phyloP scores from a whole-genome alignment of 2,888 invertebrate genomes.

The Brenthis daphne region DNA sequence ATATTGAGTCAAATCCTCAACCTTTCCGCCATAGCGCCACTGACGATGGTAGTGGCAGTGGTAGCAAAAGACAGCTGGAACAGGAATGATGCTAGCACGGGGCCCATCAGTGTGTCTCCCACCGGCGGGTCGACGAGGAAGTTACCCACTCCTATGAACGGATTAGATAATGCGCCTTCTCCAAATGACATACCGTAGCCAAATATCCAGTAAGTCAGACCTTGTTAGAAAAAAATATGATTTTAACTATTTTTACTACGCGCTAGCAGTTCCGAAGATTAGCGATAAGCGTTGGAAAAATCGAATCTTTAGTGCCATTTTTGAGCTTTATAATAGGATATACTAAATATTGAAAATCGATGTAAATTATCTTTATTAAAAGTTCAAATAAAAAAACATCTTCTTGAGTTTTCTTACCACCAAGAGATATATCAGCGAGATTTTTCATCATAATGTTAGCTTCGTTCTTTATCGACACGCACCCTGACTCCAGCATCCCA shows the following conservation, averaged over 20 bases:
- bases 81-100: constrained; percentile 92
- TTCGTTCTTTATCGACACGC: constrained; percentile 95
- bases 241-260: too few relatives aligned
- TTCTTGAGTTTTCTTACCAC: constrained; percentile 79
- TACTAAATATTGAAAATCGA: too few relatives aligned
- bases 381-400: too few relatives aligned
- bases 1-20: constrained; percentile 49
- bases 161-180: constrained; percentile 86
- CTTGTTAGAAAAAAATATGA: constrained; percentile 50
- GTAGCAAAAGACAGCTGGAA: constrained; percentile 96
- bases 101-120: constrained; percentile 90
- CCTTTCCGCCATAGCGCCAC: constrained; percentile 97
- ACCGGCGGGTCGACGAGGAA: constrained; percentile 90
- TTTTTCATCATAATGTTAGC: constrained; percentile 99
- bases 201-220: constrained; percentile 96
- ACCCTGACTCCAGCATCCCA: constrained; percentile 96
- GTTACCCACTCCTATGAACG: constrained; percentile 92
- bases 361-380: too few relatives aligned
- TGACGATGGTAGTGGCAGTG: constrained; percentile 94
- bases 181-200: constrained; percentile 97
- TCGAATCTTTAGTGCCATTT: too few relatives aligned
- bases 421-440: constrained; percentile 94
- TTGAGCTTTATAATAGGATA: too few relatives aligned
- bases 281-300: too few relatives aligned
- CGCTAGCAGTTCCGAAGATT: too few relatives aligned